Evolutionary conservation across 2,888 invertebrate genomes (phyloP).

Genomic region (Anticlea derivata): DNA sequence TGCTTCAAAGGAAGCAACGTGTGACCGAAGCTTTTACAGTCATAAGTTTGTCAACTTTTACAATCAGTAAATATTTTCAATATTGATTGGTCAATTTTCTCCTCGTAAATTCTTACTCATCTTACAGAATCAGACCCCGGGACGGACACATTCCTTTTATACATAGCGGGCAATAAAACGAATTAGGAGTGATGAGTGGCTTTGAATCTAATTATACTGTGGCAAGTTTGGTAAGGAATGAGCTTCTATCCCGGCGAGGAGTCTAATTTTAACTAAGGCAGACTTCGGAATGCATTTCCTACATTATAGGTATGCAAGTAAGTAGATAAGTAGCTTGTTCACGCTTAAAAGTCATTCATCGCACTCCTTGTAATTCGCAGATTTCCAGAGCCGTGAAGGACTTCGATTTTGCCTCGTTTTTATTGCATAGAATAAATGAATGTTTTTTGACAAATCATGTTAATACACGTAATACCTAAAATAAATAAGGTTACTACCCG

Average conservation of each 20-base stretch:
- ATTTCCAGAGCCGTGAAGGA: no score
- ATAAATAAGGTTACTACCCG: no score
- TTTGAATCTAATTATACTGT: constrained; percentile 26
- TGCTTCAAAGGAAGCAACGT: no score
- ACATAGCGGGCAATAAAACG: constrained; percentile 28
- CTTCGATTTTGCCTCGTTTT: no score
- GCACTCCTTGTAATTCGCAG: background rate
- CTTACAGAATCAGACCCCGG: constrained; percentile 12
- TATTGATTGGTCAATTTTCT: no score
- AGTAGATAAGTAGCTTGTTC: background rate
- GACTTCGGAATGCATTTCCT: constrained; percentile 23
- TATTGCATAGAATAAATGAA: no score
- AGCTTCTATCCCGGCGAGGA: constrained; percentile 17
- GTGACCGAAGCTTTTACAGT: no score
- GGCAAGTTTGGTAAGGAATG: constrained; percentile 18
- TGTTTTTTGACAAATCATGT: no score
- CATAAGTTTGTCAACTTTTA: no score
- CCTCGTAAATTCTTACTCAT: no score
- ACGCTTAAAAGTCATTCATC: background rate
- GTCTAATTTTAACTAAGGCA: constrained; percentile 22
- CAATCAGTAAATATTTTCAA: no score
- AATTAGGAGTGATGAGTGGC: constrained; percentile 31
- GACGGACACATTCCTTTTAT: constrained; percentile 46
- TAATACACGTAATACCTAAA: no score
- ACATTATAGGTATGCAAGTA: constrained; percentile 8